phyloP scores from a whole-genome alignment of 92 coral and sea anemone species.

The Plumapathes pennacea region DNA sequence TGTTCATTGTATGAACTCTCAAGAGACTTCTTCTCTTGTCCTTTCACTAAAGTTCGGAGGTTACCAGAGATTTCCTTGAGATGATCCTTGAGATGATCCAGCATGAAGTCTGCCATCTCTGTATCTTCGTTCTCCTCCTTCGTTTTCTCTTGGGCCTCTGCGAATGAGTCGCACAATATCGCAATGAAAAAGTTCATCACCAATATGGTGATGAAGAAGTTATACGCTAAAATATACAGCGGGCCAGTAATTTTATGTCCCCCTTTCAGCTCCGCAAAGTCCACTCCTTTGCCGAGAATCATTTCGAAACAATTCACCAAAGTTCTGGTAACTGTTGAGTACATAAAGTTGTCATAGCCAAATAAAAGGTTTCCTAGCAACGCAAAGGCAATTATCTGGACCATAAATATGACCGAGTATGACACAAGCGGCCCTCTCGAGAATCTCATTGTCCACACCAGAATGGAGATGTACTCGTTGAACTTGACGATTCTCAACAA shows the following conservation, averaged over 20 bases:
- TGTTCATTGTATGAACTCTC: too few species aligned
- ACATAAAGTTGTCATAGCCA: slow-evolving; percentile 59
- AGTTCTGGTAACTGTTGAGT: slow-evolving; percentile 66
- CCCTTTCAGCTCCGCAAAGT: slow-evolving; percentile 56
- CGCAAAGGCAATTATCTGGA: slow-evolving; percentile 70
- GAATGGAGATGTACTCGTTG: slow-evolving; percentile 65
- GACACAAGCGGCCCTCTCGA: slow-evolving; percentile 51
- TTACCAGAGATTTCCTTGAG: slow-evolving; percentile 51
- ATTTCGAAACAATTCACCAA: slow-evolving; percentile 77
- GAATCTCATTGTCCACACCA: slow-evolving; percentile 44
- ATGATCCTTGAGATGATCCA: slow-evolving; percentile 31
- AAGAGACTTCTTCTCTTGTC: too few species aligned
- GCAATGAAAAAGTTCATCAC: slow-evolving; percentile 86
- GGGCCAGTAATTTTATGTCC: slow-evolving; percentile 70
- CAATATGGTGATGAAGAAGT: slow-evolving; percentile 57
- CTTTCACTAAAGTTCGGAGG: too few species aligned
- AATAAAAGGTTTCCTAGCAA: slow-evolving; percentile 69
- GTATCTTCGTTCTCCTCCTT: slow-evolving; percentile 45
- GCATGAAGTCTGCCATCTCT: slow-evolving; percentile 54
- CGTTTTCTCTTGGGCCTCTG: slow-evolving; percentile 49
- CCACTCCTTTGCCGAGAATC: slow-evolving; percentile 77
- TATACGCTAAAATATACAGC: slow-evolving; percentile 68
- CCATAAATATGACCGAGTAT: slow-evolving; percentile 47
- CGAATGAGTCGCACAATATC: slow-evolving; percentile 83
- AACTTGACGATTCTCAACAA: slow-evolving; percentile 74